Evolutionary conservation across 1,140 invertebrate species (phyloP).

Genomic region (Babylonia areolata): DNA sequence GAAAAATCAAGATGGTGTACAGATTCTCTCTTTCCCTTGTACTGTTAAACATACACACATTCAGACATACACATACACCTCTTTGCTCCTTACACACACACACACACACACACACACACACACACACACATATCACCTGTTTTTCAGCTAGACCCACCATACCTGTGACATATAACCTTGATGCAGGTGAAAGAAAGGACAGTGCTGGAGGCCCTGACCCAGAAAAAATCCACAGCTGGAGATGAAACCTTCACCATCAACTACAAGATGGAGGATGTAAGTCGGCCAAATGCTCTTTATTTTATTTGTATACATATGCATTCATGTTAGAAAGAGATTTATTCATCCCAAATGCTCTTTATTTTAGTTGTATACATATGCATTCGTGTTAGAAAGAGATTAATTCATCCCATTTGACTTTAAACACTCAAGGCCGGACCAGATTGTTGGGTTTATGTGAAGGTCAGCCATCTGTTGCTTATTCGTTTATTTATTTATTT

Average conservation of each 20-base stretch:
- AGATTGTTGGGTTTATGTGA: too few relatives aligned
- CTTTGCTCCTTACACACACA: neutral
- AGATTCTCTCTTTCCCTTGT: neutral
- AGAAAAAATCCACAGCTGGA: slow-evolving; percentile 89
- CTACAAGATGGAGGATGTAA: slow-evolving; percentile 84
- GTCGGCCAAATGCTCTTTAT: slow-evolving; percentile 34
- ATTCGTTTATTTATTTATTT: too few relatives aligned
- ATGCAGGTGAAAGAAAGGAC: slow-evolving; percentile 88
- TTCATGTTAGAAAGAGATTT: too few relatives aligned
- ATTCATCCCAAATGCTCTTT: neutral
- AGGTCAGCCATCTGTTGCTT: too few relatives aligned
- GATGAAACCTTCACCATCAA: slow-evolving; percentile 95
- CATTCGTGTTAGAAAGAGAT: too few relatives aligned
- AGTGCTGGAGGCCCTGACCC: slow-evolving; percentile 89
- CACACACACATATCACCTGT: neutral
- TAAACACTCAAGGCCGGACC: too few relatives aligned
- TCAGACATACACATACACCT: neutral
- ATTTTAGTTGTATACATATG: neutral
- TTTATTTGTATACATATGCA: neutral
- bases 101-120: neutral
- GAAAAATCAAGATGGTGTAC: too few relatives aligned
- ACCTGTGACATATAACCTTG: too few relatives aligned
- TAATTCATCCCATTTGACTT: too few relatives aligned
- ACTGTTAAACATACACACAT: neutral
- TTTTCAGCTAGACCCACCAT: too few relatives aligned